Evolutionary conservation across 2,888 invertebrate species (phyloP).

Genomic region (Proisotoma minuta): DNA sequence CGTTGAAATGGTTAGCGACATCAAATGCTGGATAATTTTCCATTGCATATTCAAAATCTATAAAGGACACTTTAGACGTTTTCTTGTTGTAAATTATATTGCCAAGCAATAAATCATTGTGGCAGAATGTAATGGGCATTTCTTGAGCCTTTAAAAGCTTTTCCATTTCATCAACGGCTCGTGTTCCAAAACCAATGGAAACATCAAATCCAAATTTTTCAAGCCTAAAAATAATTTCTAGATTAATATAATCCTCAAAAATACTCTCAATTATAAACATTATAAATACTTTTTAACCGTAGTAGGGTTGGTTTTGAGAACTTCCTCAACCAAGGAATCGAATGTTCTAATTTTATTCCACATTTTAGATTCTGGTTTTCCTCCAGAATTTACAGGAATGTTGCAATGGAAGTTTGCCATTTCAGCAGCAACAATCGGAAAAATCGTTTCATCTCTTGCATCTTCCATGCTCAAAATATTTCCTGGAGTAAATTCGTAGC

Average conservation of each 20-base stretch:
- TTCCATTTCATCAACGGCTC: slow-evolving; percentile 60
- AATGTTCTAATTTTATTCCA: slow-evolving; percentile 19
- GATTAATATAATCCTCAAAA: background rate
- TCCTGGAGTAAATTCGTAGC: slow-evolving; percentile 82
- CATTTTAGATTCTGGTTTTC: slow-evolving; percentile 7
- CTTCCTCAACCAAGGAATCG: slow-evolving; percentile 9
- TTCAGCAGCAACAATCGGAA: slow-evolving; percentile 68
- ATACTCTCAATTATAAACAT: too few species aligned
- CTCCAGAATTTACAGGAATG: slow-evolving; percentile 11
- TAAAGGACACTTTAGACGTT: slow-evolving; percentile 72
- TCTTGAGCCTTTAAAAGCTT: slow-evolving; percentile 56
- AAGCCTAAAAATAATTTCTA: too few species aligned
- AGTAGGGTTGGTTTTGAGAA: slow-evolving; percentile 4
- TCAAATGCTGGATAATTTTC: slow-evolving; percentile 93
- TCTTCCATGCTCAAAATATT: slow-evolving; percentile 63
- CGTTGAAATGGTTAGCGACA: slow-evolving; percentile 96
- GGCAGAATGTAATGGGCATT: slow-evolving; percentile 85
- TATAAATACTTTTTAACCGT: slow-evolving; percentile 11
- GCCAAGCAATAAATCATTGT: slow-evolving; percentile 93
- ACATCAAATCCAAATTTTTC: slow-evolving; percentile 6
- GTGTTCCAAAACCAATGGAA: slow-evolving; percentile 5
- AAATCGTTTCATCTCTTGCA: slow-evolving; percentile 63
- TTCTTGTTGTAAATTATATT: slow-evolving; percentile 81
- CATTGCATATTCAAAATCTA: slow-evolving; percentile 95
- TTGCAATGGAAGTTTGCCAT: slow-evolving; percentile 74